Evolutionary conservation across 2,888 invertebrate genomes (phyloP), one percentile per base, ranked within the genome.

Genomic region (Cephonodes hylas): DNA sequence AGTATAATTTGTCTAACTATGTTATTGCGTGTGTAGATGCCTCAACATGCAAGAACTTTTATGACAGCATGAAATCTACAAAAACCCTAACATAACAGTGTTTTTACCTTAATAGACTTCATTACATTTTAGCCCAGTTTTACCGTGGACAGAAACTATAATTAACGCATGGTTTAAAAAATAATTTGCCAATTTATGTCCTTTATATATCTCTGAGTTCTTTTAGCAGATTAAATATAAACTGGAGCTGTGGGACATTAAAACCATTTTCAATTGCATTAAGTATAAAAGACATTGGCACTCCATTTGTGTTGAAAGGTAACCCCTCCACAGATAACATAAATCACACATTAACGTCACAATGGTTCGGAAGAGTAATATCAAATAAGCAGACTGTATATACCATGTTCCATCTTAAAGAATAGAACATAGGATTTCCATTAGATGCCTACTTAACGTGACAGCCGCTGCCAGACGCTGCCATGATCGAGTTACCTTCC

Each of bases 351-450:
- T 53, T 53, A 53, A 31, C 53, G 53, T 53, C 53, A 53, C 53
- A 31, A 8, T 31, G 53, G 53, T 18, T 53, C 10, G 31, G 46
- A 46, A 46, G 53, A 27, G 10, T 53, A 31, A 53, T 53, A 53
- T 53, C 42, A 42, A 58, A 42, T 38, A 58, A 23, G 15, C 42
- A 22, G 8, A 22, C n/a, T 31, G 18, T 57, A 57, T 27, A 56
- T 8, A 69, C 73, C 64, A 66, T 66, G 72, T 72, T 73, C 71
- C 74, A 72, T 78, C 81, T 81, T 77, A 80, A 73, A 65, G 69
- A 75, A 69, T 62, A 74, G 79, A 80, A 89, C 89, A 89, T 77
- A 84, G 83, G 83, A 88, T 86, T 85, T 86, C 89, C 91, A 91
- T 89, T 90, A 89, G 85, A 79, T 80, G 74, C 76, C 77, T 85